These are phyloP conservation scores for Prosapia bicincta DNA, from an alignment of 2,888 invertebrate species.

Conservation along the genomic window DNA sequence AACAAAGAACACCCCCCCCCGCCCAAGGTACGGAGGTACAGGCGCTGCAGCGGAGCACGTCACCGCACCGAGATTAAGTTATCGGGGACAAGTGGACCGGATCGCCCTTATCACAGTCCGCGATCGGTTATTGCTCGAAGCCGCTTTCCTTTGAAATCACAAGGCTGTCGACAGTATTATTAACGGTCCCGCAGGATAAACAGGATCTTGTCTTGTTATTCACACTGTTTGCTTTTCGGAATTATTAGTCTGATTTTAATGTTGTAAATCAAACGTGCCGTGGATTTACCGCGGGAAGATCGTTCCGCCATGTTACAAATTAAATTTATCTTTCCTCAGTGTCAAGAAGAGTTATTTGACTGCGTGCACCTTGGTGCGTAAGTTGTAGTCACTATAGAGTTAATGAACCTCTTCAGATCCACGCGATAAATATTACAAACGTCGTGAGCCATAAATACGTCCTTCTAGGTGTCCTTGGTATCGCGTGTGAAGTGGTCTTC, in stretches of 20 bases:
- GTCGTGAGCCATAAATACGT: no score
- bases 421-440: no score
- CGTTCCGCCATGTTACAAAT: no score
- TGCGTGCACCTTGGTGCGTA: no score
- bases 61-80: background rate
- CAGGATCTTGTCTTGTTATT: background rate
- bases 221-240: background rate
- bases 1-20: no score
- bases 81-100: background rate
- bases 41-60: background rate
- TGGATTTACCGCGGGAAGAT: no score
- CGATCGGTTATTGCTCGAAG: background rate
- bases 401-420: no score
- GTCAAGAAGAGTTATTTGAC: no score
- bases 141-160: background rate
- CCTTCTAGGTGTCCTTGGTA: no score
- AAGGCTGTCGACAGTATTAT: background rate
- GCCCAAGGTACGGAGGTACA: background rate
- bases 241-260: background rate
- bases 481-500: no score
- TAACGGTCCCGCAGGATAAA: background rate
- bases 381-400: no score
- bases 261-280: background rate
- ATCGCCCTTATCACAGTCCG: background rate
- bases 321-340: no score